Percentiles rank a stretch among this genome's conserved stretches.
Conservation (phyloP, 2,888 invertebrate species). For the Anoplius nigerrimus region DNA sequence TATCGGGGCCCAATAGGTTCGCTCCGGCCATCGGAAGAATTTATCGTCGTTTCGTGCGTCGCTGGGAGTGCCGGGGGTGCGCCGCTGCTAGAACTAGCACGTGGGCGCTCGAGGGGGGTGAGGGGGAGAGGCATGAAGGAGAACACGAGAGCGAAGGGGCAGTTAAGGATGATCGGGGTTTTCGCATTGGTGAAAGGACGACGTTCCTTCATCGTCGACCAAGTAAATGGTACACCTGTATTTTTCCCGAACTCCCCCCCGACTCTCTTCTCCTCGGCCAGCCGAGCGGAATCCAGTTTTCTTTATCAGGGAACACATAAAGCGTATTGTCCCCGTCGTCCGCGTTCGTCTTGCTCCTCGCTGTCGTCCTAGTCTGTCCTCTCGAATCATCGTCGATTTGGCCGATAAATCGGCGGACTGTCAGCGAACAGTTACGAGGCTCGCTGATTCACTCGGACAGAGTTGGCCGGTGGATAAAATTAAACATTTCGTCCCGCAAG, state of each 20-base stretch:
- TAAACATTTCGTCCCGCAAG: too few species aligned
- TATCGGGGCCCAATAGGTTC: slow-evolving; percentile 27
- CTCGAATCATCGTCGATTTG: too few species aligned
- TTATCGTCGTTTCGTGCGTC: slow-evolving; percentile 28
- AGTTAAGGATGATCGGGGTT: slow-evolving; percentile 30
- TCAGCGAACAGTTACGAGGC: too few species aligned
- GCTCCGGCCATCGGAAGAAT: slow-evolving; percentile 36
- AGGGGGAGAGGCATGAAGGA: neutral
- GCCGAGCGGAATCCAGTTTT: slow-evolving; percentile 29
- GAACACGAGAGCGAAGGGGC: slow-evolving; percentile 1
- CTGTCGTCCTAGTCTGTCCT: too few species aligned
- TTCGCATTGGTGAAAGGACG: slow-evolving; percentile 24
- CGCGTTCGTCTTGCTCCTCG: too few species aligned
- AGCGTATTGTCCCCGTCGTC: too few species aligned
- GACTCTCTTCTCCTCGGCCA: slow-evolving; percentile 22
- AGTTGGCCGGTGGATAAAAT: too few species aligned
- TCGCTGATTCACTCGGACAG: too few species aligned
- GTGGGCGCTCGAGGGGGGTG: too few species aligned
- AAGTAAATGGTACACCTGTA: slow-evolving; percentile 25
- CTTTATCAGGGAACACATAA: slow-evolving; percentile 8
- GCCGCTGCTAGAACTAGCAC: too few species aligned
- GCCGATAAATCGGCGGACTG: too few species aligned
- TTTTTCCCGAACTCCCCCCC: too few species aligned
- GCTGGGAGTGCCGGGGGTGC: neutral
- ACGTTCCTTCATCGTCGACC: slow-evolving; percentile 24